A percentile compares a stretch with the other conserved stretches of the same genome.
phyloP scores from a whole-genome alignment of 2,113 vertebrate genomes.

The Phylloscopus whistleri region DNA sequence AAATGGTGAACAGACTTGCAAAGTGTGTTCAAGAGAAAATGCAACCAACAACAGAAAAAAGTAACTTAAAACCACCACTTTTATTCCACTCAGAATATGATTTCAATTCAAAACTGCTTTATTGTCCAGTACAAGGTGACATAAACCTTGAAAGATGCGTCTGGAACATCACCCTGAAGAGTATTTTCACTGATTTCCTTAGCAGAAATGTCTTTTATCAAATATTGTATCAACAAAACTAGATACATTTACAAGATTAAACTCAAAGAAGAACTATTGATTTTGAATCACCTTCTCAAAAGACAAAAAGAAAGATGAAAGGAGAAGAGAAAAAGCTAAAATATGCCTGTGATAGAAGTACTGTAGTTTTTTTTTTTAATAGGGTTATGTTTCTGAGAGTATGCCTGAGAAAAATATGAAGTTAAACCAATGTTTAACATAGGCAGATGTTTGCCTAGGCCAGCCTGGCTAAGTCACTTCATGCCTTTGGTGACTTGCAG shows the following conservation, averaged over 20 bases:
- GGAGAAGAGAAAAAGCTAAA: not conserved
- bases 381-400: not conserved
- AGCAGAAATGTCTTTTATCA: not conserved
- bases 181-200: not conserved
- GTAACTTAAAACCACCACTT: not conserved
- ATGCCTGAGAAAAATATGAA: not conserved
- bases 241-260: not conserved
- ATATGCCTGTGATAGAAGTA: not conserved
- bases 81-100: not conserved
- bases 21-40: not conserved
- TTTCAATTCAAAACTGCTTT: not conserved
- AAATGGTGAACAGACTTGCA: not conserved
- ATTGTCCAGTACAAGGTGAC: not conserved
- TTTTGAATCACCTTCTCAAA: not conserved
- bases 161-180: not conserved
- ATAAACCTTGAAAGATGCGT: not conserved
- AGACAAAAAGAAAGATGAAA: not conserved
- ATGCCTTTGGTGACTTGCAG: not conserved
- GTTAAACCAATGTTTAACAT: not conserved
- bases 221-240: not conserved
- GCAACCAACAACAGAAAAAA: not conserved
- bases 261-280: not conserved
- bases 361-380: not conserved
- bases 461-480: not conserved
- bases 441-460: accelerated